phyloP scores from a whole-genome alignment of 2,113 vertebrate genomes.

The Synchiropus splendidus region DNA sequence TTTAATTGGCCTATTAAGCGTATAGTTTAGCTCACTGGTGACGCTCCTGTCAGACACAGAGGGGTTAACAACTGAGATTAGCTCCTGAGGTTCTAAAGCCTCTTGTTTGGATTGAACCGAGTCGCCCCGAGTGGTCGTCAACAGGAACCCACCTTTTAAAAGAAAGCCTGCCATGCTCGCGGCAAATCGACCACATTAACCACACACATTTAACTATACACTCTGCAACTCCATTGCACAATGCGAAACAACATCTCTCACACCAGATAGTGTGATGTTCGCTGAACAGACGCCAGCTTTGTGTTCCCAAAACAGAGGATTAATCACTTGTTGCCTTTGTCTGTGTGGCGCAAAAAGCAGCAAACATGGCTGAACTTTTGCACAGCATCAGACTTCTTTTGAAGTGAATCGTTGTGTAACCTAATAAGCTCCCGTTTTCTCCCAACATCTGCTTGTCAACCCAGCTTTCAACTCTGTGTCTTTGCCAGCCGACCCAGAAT shows the following conservation, averaged over 20 bases:
- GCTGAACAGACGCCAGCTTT: slow-evolving; percentile 31
- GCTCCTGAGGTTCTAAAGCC: slow-evolving; percentile 60
- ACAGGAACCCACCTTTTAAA: slow-evolving; percentile 30
- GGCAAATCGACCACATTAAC: slow-evolving; percentile 41
- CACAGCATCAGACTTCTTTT: slow-evolving; percentile 44
- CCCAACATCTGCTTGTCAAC: slow-evolving; percentile 68
- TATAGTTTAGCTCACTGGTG: slow-evolving; percentile 46
- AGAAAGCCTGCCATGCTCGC: slow-evolving; percentile 24
- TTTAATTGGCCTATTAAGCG: slow-evolving; percentile 66
- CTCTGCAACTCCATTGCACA: too few species aligned
- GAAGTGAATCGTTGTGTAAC: slow-evolving; percentile 59
- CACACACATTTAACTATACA: slow-evolving; percentile 25
- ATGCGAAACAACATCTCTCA: slow-evolving; percentile 5
- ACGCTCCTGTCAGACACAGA: slow-evolving; percentile 50
- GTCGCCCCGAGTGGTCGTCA: slow-evolving; percentile 27
- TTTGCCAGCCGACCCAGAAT: slow-evolving; percentile 42
- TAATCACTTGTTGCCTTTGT: slow-evolving; percentile 42
- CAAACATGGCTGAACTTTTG: slow-evolving; percentile 48
- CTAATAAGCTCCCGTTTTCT: slow-evolving; percentile 66
- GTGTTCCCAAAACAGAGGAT: slow-evolving; percentile 40
- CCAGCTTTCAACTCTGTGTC: slow-evolving; percentile 47
- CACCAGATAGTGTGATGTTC: slow-evolving; percentile 23
- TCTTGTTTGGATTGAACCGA: slow-evolving; percentile 57
- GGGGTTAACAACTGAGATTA: slow-evolving; percentile 53
- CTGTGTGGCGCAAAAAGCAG: slow-evolving; percentile 23